A percentile compares a stretch with the other conserved stretches of the same genome.
phyloP scores from a whole-genome alignment of 2,797 vertebrate genomes.

The Fratercula arctica region DNA sequence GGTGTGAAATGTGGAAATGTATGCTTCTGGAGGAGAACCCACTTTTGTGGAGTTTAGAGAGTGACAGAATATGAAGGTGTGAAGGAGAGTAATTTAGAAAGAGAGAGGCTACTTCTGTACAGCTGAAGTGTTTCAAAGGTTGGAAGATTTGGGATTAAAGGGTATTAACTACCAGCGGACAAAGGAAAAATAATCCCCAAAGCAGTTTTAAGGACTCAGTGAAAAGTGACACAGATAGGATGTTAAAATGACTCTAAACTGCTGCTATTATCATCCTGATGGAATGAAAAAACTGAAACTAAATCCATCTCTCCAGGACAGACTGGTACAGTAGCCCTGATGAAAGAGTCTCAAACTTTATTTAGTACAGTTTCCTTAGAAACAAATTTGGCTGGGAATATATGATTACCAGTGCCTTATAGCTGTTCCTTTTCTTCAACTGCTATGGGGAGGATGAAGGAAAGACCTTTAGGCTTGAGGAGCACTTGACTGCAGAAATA shows the following conservation, averaged over 20 bases:
- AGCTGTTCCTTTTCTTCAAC: neutral
- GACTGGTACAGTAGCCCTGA: neutral
- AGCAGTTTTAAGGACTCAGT: constrained; percentile 7
- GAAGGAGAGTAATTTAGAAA: constrained; percentile 6
- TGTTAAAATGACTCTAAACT: constrained; percentile 9
- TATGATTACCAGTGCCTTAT: neutral
- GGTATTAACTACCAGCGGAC: constrained; percentile 14
- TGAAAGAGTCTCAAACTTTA: neutral
- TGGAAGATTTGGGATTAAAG: constrained; percentile 12
- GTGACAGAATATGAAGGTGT: neutral
- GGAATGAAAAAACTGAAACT: neutral
- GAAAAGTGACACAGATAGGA: neutral
- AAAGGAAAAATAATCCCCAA: constrained; percentile 42
- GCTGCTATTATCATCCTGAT: neutral
- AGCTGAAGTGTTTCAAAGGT: constrained; percentile 1
- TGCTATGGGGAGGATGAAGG: neutral
- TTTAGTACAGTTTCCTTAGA: neutral
- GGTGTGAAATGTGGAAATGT: neutral
- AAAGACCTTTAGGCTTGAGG: neutral
- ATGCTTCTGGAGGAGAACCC: neutral
- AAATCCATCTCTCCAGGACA: neutral
- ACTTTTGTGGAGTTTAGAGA: neutral
- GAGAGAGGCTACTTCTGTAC: neutral
- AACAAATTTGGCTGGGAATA: neutral
- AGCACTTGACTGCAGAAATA: neutral